These are phyloP conservation scores for Eueides isabella DNA, from an alignment of 1,140 invertebrate genomes.

Conservation along the genomic window DNA sequence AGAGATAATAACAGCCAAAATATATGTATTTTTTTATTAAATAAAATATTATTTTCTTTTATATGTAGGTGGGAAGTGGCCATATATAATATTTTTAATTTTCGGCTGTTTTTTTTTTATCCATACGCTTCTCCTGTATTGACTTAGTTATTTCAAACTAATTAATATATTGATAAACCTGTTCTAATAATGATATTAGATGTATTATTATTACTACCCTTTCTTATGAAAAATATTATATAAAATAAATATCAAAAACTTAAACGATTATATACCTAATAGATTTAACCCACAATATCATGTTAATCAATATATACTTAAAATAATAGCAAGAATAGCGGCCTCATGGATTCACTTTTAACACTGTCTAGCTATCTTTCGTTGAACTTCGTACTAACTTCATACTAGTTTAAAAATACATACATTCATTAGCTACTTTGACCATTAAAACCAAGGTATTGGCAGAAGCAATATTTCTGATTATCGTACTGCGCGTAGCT, in stretches of 20 bases:
- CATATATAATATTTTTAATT: too few relatives aligned
- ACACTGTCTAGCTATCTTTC: not conserved
- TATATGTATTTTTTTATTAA: not conserved
- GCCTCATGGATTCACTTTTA: not conserved
- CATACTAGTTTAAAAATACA: not conserved
- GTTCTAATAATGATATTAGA: too few relatives aligned
- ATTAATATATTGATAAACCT: too few relatives aligned
- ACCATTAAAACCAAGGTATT: not conserved
- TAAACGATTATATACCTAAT: not conserved
- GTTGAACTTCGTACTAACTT: not conserved
- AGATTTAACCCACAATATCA: not conserved
- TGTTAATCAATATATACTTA: not conserved
- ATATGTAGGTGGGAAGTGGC: not conserved
- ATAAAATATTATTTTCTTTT: not conserved
- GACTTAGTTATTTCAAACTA: too few relatives aligned
- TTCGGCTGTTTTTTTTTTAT: too few relatives aligned
- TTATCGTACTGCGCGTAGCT: slow-evolving; percentile 87
- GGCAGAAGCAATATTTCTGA: not conserved
- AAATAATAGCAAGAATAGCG: slow-evolving; percentile 8
- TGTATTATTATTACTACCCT: not conserved
- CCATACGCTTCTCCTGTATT: too few relatives aligned
- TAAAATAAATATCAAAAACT: slow-evolving; percentile 4
- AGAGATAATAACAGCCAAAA: not conserved
- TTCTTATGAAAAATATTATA: not conserved
- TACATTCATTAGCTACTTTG: too few relatives aligned